These are phyloP conservation scores for Myzus persicae DNA, from an alignment of 1,140 invertebrate species.

Conservation along the genomic window DNA sequence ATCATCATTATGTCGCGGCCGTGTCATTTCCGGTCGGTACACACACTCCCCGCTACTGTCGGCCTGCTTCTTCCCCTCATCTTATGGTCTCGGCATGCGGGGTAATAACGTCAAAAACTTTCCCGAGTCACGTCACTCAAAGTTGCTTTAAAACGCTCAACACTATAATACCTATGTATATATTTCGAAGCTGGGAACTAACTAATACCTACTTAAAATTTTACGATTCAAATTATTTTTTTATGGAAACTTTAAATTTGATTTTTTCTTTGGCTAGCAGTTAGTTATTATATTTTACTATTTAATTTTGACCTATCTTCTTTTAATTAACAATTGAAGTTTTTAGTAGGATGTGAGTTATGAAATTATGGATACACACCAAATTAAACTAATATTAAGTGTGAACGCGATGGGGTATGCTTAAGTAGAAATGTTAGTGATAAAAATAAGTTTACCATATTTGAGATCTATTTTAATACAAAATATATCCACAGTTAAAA, in stretches of 20 bases:
- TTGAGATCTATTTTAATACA: no score
- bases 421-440: no score
- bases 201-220: neutral
- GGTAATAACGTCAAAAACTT: conserved; percentile 17
- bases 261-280: no score
- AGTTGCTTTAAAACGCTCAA: neutral
- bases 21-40: conserved; percentile 49
- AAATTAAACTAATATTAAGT: no score
- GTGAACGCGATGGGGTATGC: no score
- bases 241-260: neutral
- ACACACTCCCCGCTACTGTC: neutral
- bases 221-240: neutral
- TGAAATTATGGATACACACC: neutral
- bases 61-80: neutral
- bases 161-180: neutral
- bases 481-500: no score
- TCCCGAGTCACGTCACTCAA: neutral
- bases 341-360: neutral
- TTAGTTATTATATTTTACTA: neutral
- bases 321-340: neutral
- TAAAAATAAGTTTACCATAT: no score
- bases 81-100: neutral
- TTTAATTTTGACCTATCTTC: neutral
- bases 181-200: neutral
- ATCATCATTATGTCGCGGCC: conserved; percentile 27